Conservation (phyloP, 2,113 vertebrate genomes). For the Passer montanus region DNA sequence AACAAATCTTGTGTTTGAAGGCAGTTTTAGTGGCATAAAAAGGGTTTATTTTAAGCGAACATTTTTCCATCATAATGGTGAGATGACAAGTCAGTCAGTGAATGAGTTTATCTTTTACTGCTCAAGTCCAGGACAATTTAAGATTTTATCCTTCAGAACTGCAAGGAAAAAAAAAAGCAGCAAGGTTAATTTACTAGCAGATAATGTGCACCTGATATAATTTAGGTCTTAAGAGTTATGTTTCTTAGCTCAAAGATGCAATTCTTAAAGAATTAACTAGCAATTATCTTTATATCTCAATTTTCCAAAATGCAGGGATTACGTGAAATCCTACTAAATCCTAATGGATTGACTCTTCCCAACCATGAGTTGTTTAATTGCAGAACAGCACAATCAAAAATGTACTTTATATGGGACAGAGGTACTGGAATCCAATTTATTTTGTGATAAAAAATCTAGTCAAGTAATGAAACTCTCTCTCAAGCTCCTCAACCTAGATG, state of each 20-base stretch:
- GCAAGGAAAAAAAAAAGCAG: background rate
- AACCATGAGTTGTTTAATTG: background rate
- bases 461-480: background rate
- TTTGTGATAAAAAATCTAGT: background rate
- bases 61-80: background rate
- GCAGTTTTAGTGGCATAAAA: constrained; percentile 24
- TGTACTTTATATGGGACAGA: background rate
- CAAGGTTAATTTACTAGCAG: background rate
- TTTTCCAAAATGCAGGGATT: background rate
- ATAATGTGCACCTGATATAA: background rate
- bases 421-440: background rate
- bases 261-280: background rate
- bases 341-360: background rate
- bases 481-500: background rate
- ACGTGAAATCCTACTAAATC: background rate
- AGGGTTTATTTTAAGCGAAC: background rate
- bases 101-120: background rate
- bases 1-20: background rate
- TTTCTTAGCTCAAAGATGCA: background rate
- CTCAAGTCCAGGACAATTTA: background rate
- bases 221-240: background rate
- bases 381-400: background rate
- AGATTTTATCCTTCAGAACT: constrained; percentile 10
- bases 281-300: background rate
- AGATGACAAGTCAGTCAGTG: background rate